Evolutionary conservation across 2,113 vertebrate species (phyloP).

Genomic region (Entosphenus tridentatus): DNA sequence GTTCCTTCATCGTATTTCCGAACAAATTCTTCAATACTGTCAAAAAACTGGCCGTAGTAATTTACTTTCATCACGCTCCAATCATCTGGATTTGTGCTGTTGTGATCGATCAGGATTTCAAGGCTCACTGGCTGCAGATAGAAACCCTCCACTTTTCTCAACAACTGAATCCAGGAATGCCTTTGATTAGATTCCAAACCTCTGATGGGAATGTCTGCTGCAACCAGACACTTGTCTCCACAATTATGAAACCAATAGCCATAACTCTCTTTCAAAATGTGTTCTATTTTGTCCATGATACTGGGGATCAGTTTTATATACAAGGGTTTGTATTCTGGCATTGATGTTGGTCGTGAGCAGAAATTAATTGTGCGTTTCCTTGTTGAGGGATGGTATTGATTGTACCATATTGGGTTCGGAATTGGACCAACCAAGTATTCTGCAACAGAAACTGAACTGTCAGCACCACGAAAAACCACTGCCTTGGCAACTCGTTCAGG

Average conservation of each 20-base stretch:
- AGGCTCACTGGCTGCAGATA: slow-evolving; percentile 60
- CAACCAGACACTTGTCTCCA: slow-evolving; percentile 31
- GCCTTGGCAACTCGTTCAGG: slow-evolving; percentile 40
- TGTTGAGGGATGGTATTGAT: slow-evolving; percentile 13
- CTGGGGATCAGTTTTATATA: slow-evolving; percentile 12
- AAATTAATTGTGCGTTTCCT: slow-evolving; percentile 18
- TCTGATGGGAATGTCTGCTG: slow-evolving; percentile 40
- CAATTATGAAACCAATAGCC: slow-evolving; percentile 41
- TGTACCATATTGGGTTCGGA: slow-evolving; percentile 25
- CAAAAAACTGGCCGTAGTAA: slow-evolving; percentile 49
- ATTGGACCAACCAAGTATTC: slow-evolving; percentile 48
- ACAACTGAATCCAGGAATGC: slow-evolving; percentile 46
- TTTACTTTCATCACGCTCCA: slow-evolving; percentile 45
- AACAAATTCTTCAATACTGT: slow-evolving; percentile 31
- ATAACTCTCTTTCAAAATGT: slow-evolving; percentile 28
- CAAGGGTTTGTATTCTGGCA: slow-evolving; percentile 26
- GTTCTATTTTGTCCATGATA: slow-evolving; percentile 19
- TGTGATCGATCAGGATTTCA: slow-evolving; percentile 51
- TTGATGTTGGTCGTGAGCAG: slow-evolving; percentile 28
- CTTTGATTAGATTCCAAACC: slow-evolving; percentile 42
- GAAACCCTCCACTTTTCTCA: slow-evolving; percentile 42
- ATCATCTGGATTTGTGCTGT: slow-evolving; percentile 20
- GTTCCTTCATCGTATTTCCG: slow-evolving; percentile 21
- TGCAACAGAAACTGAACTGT: slow-evolving; percentile 36
- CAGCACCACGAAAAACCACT: slow-evolving; percentile 41